Evolutionary conservation across 2,888 invertebrate genomes (phyloP).

Genomic region (Pinctada fucata): DNA sequence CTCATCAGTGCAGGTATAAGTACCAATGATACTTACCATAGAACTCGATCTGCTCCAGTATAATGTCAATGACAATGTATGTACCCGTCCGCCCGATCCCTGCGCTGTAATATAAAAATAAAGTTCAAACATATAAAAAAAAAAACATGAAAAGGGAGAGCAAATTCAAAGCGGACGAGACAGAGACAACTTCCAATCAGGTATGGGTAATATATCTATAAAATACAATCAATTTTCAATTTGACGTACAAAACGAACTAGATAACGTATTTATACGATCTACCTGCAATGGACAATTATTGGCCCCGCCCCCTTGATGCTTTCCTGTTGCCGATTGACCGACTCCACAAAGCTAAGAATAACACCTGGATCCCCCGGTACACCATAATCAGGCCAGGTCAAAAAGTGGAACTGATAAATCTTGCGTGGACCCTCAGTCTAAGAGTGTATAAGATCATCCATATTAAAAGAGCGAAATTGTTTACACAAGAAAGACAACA

Average conservation of each 20-base stretch:
- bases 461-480: too few species aligned
- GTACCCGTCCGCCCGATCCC: conserved; percentile 12
- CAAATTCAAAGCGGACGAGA: too few species aligned
- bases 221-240: too few species aligned
- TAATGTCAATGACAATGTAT: conserved; percentile 1
- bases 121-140: too few species aligned
- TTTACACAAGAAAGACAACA: too few species aligned
- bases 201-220: too few species aligned
- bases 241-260: too few species aligned
- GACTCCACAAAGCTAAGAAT: conserved; percentile 6
- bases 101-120: conserved; percentile 1
- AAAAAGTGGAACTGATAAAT: conserved; percentile 9
- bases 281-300: conserved; percentile 12
- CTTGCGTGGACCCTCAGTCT: background rate
- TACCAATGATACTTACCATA: conserved; percentile 6
- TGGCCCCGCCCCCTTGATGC: background rate
- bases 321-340: conserved; percentile 1
- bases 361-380: background rate
- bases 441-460: too few species aligned
- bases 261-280: too few species aligned
- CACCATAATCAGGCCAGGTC: conserved; percentile 11
- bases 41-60: conserved; percentile 2
- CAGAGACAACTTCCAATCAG: too few species aligned
- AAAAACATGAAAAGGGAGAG: too few species aligned
- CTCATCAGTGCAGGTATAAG: too few species aligned